phyloP scores from a whole-genome alignment of 2,888 invertebrate species.

The Unio delphinus region DNA sequence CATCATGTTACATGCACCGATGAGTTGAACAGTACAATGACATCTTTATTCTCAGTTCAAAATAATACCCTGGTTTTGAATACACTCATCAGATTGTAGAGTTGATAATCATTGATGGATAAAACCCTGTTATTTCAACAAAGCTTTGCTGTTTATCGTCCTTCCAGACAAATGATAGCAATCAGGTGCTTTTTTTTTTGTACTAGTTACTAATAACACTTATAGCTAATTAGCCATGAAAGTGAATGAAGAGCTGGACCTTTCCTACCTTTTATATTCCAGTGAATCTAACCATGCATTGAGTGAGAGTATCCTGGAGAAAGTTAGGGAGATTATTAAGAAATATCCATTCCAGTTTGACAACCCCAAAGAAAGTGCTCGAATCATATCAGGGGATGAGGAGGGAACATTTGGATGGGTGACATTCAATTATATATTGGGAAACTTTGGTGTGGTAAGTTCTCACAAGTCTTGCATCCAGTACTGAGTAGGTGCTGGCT shows the following conservation, averaged over 20 bases:
- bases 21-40: too few species aligned
- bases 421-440: constrained; percentile 71
- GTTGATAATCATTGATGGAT: neutral
- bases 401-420: constrained; percentile 74
- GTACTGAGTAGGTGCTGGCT: too few species aligned
- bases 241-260: neutral
- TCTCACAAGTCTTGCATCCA: too few species aligned
- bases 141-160: neutral
- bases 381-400: constrained; percentile 71
- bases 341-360: constrained; percentile 50
- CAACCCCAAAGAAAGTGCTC: constrained; percentile 48
- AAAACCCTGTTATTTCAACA: neutral
- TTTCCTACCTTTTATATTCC: constrained; percentile 15
- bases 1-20: too few species aligned
- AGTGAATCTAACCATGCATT: constrained; percentile 63
- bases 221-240: neutral
- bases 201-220: too few species aligned
- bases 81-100: too few species aligned
- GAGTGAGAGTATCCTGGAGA: constrained; percentile 61
- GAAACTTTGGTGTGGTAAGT: constrained; percentile 60
- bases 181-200: too few species aligned
- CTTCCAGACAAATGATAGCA: too few species aligned
- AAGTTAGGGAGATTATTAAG: constrained; percentile 59
- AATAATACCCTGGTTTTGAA: too few species aligned
- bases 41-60: too few species aligned